phyloP scores from a whole-genome alignment of 2,113 vertebrate species.

The Girardinichthys multiradiatus region DNA sequence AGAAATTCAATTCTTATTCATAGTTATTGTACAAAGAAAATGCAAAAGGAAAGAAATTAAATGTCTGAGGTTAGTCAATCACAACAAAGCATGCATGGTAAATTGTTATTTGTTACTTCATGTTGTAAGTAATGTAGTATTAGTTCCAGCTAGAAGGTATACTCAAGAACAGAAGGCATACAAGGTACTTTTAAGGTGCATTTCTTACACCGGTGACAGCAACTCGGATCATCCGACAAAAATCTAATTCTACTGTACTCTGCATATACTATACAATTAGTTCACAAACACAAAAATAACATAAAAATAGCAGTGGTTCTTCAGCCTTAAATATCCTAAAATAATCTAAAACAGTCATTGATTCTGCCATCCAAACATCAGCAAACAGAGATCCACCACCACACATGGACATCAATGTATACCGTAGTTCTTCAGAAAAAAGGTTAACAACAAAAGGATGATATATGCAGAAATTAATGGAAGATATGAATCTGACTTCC shows the following conservation, averaged over 20 bases:
- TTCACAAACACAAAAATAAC: neutral
- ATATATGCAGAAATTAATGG: constrained; percentile 63
- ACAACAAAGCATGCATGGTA: constrained; percentile 79
- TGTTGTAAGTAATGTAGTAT: constrained; percentile 77
- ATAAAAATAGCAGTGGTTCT: neutral
- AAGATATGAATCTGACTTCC: constrained; percentile 61
- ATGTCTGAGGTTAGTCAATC: constrained; percentile 78
- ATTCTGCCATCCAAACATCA: constrained; percentile 1
- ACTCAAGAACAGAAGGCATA: constrained; percentile 70
- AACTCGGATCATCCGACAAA: constrained; percentile 7
- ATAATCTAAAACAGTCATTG: neutral
- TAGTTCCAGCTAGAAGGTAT: constrained; percentile 76
- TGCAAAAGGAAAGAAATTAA: constrained; percentile 67
- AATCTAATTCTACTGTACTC: constrained; percentile 7
- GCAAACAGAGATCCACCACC: constrained; percentile 16
- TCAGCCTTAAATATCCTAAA: constrained; percentile 1
- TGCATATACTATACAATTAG: neutral
- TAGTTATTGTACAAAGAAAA: constrained; percentile 64
- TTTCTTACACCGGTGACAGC: constrained; percentile 40
- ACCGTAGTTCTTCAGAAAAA: constrained; percentile 12
- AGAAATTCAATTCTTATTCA: constrained; percentile 52
- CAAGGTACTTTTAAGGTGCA: constrained; percentile 59
- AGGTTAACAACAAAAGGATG: constrained; percentile 55
- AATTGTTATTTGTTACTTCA: constrained; percentile 75
- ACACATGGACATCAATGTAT: constrained; percentile 10